Evolutionary conservation across 2,888 invertebrate species (phyloP).

Genomic region (Limnephilus lunatus): DNA sequence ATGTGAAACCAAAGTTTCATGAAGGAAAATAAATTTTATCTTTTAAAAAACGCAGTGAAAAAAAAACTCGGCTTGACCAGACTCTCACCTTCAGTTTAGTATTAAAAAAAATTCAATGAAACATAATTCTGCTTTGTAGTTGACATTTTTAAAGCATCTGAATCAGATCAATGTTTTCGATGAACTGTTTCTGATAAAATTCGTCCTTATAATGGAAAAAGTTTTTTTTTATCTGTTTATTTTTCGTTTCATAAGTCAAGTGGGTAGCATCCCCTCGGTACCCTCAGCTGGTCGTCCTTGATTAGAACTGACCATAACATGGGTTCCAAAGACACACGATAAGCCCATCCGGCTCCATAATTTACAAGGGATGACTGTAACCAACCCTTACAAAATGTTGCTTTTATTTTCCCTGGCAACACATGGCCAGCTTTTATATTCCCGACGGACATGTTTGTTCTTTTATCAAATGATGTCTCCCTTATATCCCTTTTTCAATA

Average conservation of each 20-base stretch:
- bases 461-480: neutral
- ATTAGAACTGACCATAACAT: neutral
- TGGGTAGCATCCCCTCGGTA: neutral
- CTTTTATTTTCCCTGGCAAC: slow-evolving; percentile 18
- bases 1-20: no score
- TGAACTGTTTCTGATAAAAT: neutral
- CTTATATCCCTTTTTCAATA: neutral
- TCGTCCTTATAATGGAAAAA: neutral
- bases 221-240: neutral
- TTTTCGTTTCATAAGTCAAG: neutral
- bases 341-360: slow-evolving; percentile 23
- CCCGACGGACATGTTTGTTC: neutral
- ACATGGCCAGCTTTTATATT: slow-evolving; percentile 21
- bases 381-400: neutral
- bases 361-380: slow-evolving; percentile 14
- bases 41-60: no score
- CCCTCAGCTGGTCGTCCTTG: neutral
- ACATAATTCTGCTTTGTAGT: neutral
- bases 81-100: no score
- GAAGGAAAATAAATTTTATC: no score
- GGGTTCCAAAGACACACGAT: neutral
- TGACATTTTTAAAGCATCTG: neutral
- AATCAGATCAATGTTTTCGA: neutral
- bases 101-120: no score
- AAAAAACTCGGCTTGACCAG: no score